These are phyloP conservation scores for Choloepus hoffmanni DNA, from an alignment of 2,113 vertebrate genomes.

Conservation along the genomic window DNA sequence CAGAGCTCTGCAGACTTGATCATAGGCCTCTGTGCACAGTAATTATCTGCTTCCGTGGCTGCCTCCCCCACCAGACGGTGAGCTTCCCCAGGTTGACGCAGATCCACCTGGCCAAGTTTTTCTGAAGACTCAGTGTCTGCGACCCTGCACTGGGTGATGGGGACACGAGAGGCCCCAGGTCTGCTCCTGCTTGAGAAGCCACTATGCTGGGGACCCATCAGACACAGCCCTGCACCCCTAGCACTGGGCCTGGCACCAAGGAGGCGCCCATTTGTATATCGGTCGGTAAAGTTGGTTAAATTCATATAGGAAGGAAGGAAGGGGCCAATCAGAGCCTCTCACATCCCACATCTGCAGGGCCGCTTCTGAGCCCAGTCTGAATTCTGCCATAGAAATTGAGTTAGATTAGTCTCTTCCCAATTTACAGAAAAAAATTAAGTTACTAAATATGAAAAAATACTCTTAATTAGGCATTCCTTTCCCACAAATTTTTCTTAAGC, in stretches of 20 bases:
- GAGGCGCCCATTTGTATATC: neutral
- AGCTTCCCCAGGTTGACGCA: neutral
- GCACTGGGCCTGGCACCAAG: neutral
- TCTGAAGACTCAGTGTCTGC: neutral
- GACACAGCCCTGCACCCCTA: neutral
- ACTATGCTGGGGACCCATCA: neutral
- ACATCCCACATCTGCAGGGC: neutral
- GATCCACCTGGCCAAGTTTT: neutral
- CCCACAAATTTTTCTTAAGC: neutral
- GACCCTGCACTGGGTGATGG: neutral
- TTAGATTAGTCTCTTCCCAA: constrained; percentile 40
- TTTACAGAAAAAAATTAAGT: constrained; percentile 13
- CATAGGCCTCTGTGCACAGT: neutral
- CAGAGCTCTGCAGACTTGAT: neutral
- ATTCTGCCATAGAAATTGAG: neutral
- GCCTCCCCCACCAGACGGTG: neutral
- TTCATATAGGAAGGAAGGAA: neutral
- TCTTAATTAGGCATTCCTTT: neutral
- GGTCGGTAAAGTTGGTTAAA: neutral
- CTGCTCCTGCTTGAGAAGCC: neutral
- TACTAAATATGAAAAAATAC: constrained; percentile 21
- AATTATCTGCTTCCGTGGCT: neutral
- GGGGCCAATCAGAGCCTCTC: neutral
- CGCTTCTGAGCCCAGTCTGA: neutral
- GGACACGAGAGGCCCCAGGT: neutral